Base-by-base conservation (phyloP, 2,888 invertebrate genomes). In the Cephonodes hylas region DNA sequence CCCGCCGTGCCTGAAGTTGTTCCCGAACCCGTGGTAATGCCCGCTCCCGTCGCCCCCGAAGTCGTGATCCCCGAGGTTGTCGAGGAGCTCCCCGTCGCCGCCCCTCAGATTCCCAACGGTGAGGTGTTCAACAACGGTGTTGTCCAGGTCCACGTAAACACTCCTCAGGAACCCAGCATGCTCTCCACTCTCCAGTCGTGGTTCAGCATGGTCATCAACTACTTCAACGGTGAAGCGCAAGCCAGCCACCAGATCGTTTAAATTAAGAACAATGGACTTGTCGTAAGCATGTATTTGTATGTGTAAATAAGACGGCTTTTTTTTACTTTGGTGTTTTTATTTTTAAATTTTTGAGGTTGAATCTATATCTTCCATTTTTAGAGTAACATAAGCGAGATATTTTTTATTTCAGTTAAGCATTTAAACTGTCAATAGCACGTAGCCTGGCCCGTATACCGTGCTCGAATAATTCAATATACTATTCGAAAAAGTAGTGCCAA, bases 201-300 rank as follows among this genome's bases (percentile, higher is more conserved):
- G 91, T 77, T 89, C 69, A 85, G 67, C 69, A 64, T 88, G 70
- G 75, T 83, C 15, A 20, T 91, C 31, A 88, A 85, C 75, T 90
- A 88, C 75, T 80, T 91, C 70, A 81, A 63, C 61, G 71, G 75
- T n/a, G 81, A 75, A 3, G 74, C 70, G n/a, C 76, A 80, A 63
- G 79, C 76, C 58, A 72, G 81, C 1, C 81, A 86, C 0, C 84
- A 87, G 64, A 80, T 88, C 60, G 68, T 88, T 2, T 88, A 85
- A 80, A 7, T 25, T 61, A 46, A 46, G 38, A 15, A 58, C 20
- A 38, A 23, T n/a, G 25, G n/a, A 18, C 20, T 42, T 18, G 25
- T 15, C 10, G 25, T 53, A 53, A 22, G 15, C 22, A 22, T 42
- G 18, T 31, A 10, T 38, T 20, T 53, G 23, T 10, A 23, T 10